Percentiles rank a stretch among this genome's conserved stretches.
These are phyloP conservation scores for Cathartes aura DNA, from an alignment of 2,113 vertebrate genomes.

Conservation along the genomic window DNA sequence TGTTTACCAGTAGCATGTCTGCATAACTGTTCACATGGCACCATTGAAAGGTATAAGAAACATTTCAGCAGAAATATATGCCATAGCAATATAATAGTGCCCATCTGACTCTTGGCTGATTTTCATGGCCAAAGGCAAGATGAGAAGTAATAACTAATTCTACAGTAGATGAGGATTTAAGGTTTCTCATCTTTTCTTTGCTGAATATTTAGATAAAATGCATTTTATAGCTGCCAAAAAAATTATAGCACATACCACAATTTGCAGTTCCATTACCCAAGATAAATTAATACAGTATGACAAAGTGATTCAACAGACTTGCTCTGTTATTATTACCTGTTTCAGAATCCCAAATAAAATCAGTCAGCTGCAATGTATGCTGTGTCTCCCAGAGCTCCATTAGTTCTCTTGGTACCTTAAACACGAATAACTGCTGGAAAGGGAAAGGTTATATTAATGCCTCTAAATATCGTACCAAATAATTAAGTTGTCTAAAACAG, in stretches of 20 bases:
- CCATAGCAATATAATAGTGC: background rate
- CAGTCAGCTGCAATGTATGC: background rate
- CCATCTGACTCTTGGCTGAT: background rate
- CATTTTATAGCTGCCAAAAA: constrained; percentile 46
- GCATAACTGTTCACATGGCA: background rate
- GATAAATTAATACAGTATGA: constrained; percentile 63
- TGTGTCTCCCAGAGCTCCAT: background rate
- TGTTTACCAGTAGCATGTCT: background rate
- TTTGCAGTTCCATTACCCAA: constrained; percentile 60
- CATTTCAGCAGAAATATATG: background rate
- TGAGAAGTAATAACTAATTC: constrained; percentile 17
- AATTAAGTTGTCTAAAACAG: constrained; percentile 14
- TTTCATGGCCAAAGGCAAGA: constrained; percentile 32
- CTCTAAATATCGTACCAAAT: background rate
- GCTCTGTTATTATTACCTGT: constrained; percentile 46
- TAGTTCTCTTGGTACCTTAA: background rate
- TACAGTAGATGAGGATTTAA: constrained; percentile 40
- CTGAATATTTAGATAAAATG: constrained; percentile 50
- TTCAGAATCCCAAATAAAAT: constrained; percentile 56
- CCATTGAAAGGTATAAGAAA: background rate
- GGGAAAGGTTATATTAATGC: background rate
- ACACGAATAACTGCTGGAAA: background rate
- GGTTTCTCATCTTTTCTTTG: constrained; percentile 44
- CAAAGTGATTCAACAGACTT: constrained; percentile 52
- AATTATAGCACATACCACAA: constrained; percentile 17